Percentiles rank a stretch among this genome's conserved stretches.
Conservation (phyloP, 2,797 vertebrate species). For the Mormyrops attenuatus region DNA sequence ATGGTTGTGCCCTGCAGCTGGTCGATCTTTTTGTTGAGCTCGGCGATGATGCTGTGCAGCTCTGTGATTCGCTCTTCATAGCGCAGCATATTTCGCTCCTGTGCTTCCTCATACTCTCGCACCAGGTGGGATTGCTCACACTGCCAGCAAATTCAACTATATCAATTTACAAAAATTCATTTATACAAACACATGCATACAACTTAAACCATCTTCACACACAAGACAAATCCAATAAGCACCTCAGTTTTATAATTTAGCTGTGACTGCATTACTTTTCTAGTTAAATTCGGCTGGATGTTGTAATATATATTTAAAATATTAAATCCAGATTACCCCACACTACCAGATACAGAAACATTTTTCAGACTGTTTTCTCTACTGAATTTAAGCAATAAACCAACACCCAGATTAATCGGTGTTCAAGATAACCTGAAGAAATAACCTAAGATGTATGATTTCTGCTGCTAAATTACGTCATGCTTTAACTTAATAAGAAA, state of each 20-base stretch:
- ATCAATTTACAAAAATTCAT: neutral
- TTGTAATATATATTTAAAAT: neutral
- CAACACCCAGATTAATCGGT: neutral
- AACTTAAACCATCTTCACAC: neutral
- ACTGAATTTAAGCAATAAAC: neutral
- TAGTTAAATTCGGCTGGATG: neutral
- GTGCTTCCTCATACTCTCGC: constrained; percentile 75
- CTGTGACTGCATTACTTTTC: neutral
- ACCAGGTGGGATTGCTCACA: constrained; percentile 77
- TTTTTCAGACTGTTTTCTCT: neutral
- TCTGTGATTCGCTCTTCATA: constrained; percentile 81
- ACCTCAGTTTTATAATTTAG: neutral
- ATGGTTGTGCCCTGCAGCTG: constrained; percentile 70
- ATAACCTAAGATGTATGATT: neutral
- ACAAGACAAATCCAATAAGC: constrained; percentile 16
- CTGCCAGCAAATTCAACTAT: constrained; percentile 42
- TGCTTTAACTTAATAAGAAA: neutral
- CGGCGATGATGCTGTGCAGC: constrained; percentile 77
- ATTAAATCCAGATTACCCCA: neutral
- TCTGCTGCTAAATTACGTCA: neutral
- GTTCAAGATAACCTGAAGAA: neutral
- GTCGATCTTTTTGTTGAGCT: constrained; percentile 80
- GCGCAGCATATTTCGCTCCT: constrained; percentile 68
- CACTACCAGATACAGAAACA: neutral
- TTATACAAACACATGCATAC: neutral